Base-by-base conservation (phyloP, 2,888 invertebrate species). In the Agrochola circellaris region DNA sequence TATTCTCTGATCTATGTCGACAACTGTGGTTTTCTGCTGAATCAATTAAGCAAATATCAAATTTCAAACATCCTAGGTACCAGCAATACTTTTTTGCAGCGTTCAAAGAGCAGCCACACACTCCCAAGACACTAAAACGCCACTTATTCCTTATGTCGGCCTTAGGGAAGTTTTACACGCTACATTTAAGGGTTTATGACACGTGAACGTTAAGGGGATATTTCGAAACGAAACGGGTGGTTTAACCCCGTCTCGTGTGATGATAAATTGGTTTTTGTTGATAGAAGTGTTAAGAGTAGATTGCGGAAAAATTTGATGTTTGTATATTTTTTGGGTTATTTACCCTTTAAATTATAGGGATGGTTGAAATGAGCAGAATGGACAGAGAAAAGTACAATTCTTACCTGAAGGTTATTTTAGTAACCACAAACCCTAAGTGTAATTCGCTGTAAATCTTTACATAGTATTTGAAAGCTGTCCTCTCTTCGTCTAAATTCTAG, bases 131-230 rank as follows among this genome's bases (percentile, higher is more conserved):
- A 69, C 64, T 65, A 38, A 77, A 86, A 83, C 65, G 79, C 79
- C 60, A 75, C 79, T 81, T 81, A 84, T 74, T 60, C 77, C 72
- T 85, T 87, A 83, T 77, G 83, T 73, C n/a, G 68, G 76, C 62
- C 62, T 78, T 78, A 77, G 81, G 80, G 68, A 79, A 70, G 72
- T 77, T 88, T 88, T 87, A 75, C 82, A 90, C 89, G 91, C 83
- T 87, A 89, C 90, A 87, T 91, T 92, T 87, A 82, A 76, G 73
- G 70, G 82, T 82, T 85, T 86, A 92, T 92, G 90, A 89, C 74
- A 87, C 92, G 92, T 91, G 89, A 90, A 90, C 80, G 60, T 61
- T 79, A 82, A 77, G 73, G 88, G 88, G 86, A 85, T 85, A 83
- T 81, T 79, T 75, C 61, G 73, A 73, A 80, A 75, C 79, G 74